A percentile compares a stretch with the other conserved stretches of the same genome.
phyloP scores from a whole-genome alignment of 2,888 invertebrate genomes.

The Mantis religiosa region DNA sequence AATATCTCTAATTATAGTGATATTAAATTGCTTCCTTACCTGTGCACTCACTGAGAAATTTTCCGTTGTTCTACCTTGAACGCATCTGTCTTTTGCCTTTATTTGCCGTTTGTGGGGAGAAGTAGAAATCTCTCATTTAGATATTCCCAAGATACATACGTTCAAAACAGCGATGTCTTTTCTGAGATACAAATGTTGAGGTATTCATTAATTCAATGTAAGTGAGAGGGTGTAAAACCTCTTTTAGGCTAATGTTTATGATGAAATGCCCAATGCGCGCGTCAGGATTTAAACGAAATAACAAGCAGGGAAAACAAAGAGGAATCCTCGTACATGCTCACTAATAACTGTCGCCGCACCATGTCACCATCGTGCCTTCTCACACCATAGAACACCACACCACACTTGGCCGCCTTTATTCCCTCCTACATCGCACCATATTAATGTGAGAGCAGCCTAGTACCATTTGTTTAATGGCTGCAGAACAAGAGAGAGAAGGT shows the following conservation, averaged over 20 bases:
- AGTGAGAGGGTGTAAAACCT: not conserved
- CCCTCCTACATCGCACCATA: not conserved
- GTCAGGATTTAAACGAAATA: not conserved
- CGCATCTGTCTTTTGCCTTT: too few relatives aligned
- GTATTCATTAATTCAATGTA: not conserved
- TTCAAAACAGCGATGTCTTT: not conserved
- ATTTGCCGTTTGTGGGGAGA: too few relatives aligned
- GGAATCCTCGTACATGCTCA: not conserved
- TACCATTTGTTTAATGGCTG: conserved; percentile 23
- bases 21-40: too few relatives aligned
- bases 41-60: too few relatives aligned
- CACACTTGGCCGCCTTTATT: not conserved
- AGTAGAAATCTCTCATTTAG: too few relatives aligned
- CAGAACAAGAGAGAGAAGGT: not conserved
- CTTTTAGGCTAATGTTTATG: not conserved
- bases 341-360: not conserved
- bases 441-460: conserved; percentile 7
- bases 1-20: too few relatives aligned
- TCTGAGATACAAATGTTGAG: not conserved
- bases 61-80: too few relatives aligned
- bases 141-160: too few relatives aligned
- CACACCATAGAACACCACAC: not conserved
- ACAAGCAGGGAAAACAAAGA: not conserved
- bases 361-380: not conserved
- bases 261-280: not conserved